Percentiles rank a stretch among this genome's conserved stretches.
These are phyloP conservation scores for Orthonevra nobilis DNA, from an alignment of 2,888 invertebrate genomes.

Conservation along the genomic window DNA sequence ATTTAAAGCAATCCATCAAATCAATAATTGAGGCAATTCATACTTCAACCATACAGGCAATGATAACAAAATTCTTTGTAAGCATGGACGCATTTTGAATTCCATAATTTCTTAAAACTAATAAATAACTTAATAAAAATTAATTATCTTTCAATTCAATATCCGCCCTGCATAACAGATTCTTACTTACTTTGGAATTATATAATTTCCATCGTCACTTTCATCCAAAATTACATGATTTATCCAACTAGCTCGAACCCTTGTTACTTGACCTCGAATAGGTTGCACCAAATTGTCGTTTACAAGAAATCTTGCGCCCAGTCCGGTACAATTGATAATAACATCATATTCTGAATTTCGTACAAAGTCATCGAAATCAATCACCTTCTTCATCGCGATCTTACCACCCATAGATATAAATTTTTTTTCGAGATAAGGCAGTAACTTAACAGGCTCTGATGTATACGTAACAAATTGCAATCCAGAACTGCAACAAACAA, in stretches of 20 bases:
- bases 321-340: constrained; percentile 88
- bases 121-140: too few species aligned
- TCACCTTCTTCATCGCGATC: constrained; percentile 81
- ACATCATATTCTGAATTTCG: constrained; percentile 82
- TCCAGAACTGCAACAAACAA: constrained; percentile 83
- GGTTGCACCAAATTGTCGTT: constrained; percentile 84
- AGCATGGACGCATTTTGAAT: too few species aligned
- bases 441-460: constrained; percentile 84
- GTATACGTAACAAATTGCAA: constrained; percentile 85
- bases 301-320: constrained; percentile 84
- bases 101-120: too few species aligned
- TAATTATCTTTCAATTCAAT: too few species aligned
- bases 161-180: too few species aligned
- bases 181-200: constrained; percentile 88
- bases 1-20: too few species aligned
- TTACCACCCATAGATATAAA: constrained; percentile 84
- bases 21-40: too few species aligned
- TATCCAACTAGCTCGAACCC: constrained; percentile 86
- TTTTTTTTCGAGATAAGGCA: constrained; percentile 85
- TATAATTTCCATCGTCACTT: constrained; percentile 84
- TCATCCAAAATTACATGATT: constrained; percentile 83
- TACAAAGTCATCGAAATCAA: constrained; percentile 81
- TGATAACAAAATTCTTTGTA: too few species aligned
- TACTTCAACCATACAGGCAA: too few species aligned
- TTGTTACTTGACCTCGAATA: constrained; percentile 88